Evolutionary conservation across 2,113 vertebrate genomes (phyloP), one percentile per base, ranked within the genome.

Genomic region (Rhynchomys soricoides): DNA sequence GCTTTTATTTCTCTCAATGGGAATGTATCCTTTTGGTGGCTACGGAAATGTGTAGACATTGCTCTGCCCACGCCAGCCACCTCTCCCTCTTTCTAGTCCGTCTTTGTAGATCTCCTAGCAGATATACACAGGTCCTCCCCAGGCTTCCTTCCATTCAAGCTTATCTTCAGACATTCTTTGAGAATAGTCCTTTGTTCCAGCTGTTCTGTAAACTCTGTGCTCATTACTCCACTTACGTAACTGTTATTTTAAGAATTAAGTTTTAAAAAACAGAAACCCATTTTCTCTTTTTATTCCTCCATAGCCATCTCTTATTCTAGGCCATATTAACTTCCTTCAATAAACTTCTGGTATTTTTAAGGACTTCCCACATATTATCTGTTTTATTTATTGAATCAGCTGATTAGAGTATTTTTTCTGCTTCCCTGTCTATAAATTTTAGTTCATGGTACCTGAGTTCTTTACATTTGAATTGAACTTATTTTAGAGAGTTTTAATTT

Each of bases 361-460:
- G 31, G 29, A 66, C 57, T 59, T 57, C 77, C 40, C 40, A 26
- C 29, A 79, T 37, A 64, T 70, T 62, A 82, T 34, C 64, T 26
- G n/a, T 83, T 26, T 81, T 86, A 24, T 40, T 90, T 68, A 89
- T 50, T 70, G 62, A 29, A n/a, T 89, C 89, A 75, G n/a, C 24
- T 62, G 5, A 68, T 43, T 86, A 73, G 5, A 74, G 29, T 78
- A 86, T n/a, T 64, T 75, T 17, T 85, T 21, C 40, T 71, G 31
- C 90, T 77, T 55, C 1, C 71, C 12, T 52, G 2, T 55, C 70
- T 85, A 21, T 93, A 86, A 89, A 52, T 4, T 66, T 83, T 10
- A 10, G 15, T 70, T 59, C 11, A 31, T 43, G 62, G 43, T 45
- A 62, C 87, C 62, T n/a, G n/a, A 40, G 22, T 57, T 88, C 15